phyloP scores from a whole-genome alignment of 1,140 invertebrate species.

The Euschistus heros region DNA sequence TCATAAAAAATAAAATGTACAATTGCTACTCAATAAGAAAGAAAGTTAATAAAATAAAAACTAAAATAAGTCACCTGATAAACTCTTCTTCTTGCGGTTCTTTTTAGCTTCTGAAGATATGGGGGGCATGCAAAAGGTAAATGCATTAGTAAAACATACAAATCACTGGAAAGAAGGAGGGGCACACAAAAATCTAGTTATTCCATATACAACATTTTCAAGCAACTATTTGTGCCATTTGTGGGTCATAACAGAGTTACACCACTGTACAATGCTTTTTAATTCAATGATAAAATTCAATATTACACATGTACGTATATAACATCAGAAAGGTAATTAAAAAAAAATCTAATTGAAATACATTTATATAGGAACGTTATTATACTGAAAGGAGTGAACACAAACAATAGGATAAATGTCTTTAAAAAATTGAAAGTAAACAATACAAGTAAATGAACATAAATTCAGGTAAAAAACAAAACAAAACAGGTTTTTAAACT shows the following conservation, averaged over 20 bases:
- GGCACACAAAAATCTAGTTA: slow-evolving; percentile 20
- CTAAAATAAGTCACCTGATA: slow-evolving; percentile 56
- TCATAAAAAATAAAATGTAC: slow-evolving; percentile 6
- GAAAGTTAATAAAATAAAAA: slow-evolving; percentile 2
- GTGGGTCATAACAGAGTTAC: background rate
- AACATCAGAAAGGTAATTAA: no score
- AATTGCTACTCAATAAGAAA: slow-evolving; percentile 21
- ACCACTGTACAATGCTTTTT: slow-evolving; percentile 7
- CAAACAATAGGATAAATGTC: no score
- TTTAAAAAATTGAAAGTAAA: no score
- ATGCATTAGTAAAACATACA: slow-evolving; percentile 32
- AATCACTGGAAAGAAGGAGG: slow-evolving; percentile 22
- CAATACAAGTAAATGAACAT: no score
- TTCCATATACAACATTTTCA: slow-evolving; percentile 13
- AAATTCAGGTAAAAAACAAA: no score
- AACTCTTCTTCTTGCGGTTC: slow-evolving; percentile 77
- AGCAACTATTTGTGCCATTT: slow-evolving; percentile 20
- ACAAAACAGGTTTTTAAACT: no score
- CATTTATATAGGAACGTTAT: no score
- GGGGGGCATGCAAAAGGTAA: slow-evolving; percentile 35
- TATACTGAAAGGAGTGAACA: no score
- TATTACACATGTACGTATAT: no score
- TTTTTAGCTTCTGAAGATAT: slow-evolving; percentile 73
- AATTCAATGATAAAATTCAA: background rate
- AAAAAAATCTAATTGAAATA: no score